phyloP scores from a whole-genome alignment of 2,113 vertebrate species.

The Odontophorus gujanensis region DNA sequence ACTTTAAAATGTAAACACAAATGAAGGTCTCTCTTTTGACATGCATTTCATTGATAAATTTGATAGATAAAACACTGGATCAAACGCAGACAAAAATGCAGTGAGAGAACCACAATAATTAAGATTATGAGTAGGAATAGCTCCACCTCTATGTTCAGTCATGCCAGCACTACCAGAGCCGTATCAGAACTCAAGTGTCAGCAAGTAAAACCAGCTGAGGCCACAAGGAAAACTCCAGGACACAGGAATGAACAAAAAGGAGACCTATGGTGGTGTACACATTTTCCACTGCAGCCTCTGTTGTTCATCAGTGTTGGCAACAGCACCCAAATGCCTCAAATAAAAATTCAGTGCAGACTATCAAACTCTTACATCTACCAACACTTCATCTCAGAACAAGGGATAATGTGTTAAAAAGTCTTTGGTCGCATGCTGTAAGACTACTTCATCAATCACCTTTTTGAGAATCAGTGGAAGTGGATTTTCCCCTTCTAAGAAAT shows the following conservation, averaged over 20 bases:
- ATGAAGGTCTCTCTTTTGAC: neutral
- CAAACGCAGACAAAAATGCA: neutral
- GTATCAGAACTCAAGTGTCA: neutral
- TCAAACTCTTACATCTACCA: neutral
- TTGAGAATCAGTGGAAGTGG: conserved; percentile 91
- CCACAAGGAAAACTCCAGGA: neutral
- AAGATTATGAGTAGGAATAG: neutral
- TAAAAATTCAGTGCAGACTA: neutral
- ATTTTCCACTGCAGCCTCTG: neutral
- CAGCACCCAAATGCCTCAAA: neutral
- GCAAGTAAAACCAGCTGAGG: neutral
- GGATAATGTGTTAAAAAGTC: neutral
- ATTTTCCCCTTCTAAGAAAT: conserved; percentile 68
- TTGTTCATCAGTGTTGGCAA: neutral
- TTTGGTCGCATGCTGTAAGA: neutral
- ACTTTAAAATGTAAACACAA: neutral
- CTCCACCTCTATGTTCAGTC: neutral
- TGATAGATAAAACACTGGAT: neutral
- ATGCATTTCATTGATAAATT: neutral
- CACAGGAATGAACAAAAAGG: neutral
- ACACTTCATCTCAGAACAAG: neutral
- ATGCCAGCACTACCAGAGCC: neutral
- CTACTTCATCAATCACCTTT: conserved; percentile 81
- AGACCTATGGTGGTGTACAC: neutral
- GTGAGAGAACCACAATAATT: neutral